A percentile compares a stretch with the other conserved stretches of the same genome.
Conservation (phyloP, 2,888 invertebrate species). For the Chloroclysta siterata region DNA sequence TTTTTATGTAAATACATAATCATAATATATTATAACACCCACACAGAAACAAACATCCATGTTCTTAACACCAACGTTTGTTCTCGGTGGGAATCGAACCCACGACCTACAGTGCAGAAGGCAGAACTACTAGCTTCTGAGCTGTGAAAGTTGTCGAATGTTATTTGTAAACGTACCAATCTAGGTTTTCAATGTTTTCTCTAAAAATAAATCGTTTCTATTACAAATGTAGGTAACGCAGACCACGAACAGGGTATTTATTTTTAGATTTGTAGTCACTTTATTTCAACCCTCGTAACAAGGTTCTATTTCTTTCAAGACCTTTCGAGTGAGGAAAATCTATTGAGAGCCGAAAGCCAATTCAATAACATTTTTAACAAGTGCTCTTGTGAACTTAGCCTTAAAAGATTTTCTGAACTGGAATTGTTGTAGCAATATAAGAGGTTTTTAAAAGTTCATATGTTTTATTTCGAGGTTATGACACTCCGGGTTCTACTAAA, state of each 20-base stretch:
- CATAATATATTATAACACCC: too few relatives aligned
- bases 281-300: slow-evolving; percentile 15
- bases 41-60: too few relatives aligned
- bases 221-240: slow-evolving; percentile 15
- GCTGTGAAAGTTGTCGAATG: too few relatives aligned
- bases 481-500: background rate
- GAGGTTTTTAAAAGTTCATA: slow-evolving; percentile 3
- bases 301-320: slow-evolving; percentile 11
- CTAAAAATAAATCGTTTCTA: background rate
- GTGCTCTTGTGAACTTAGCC: background rate
- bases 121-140: too few relatives aligned
- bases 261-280: slow-evolving; percentile 10
- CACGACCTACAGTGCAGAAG: too few relatives aligned
- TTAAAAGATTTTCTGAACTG: background rate
- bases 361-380: slow-evolving; percentile 20
- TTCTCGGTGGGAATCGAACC: too few relatives aligned
- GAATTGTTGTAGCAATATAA: background rate
- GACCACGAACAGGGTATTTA: slow-evolving; percentile 9
- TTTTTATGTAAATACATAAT: too few relatives aligned
- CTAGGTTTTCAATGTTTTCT: too few relatives aligned
- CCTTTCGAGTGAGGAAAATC: slow-evolving; percentile 15
- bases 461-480: slow-evolving; percentile 10
- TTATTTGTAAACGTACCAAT: too few relatives aligned
- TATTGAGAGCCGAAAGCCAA: slow-evolving; percentile 19
- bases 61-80: too few relatives aligned